Base-by-base conservation (phyloP, 1,140 invertebrate genomes). In the Listronotus oregonensis region DNA sequence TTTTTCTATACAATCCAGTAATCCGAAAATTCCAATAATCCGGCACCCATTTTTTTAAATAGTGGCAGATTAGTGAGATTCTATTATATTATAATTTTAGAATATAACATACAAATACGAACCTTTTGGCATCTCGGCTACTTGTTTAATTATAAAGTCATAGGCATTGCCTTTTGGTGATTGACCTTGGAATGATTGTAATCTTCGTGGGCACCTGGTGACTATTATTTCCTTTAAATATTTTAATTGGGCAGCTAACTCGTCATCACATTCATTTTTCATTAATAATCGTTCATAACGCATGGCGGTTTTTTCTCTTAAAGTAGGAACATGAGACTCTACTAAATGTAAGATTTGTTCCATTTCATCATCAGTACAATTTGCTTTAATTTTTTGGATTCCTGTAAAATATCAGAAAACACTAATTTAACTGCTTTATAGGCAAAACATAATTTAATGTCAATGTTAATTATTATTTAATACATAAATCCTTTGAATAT, bases 41-140 rank as follows among this genome's bases (percentile, higher is more conserved):
- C n/a, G n/a, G n/a, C n/a, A n/a, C n/a, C n/a, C n/a, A n/a, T n/a
- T n/a, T n/a, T n/a, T n/a, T n/a, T n/a, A n/a, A n/a, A n/a, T n/a
- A n/a, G n/a, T n/a, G n/a, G n/a, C n/a, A n/a, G n/a, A n/a, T n/a
- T n/a, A n/a, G n/a, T n/a, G n/a, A n/a, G n/a, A n/a, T n/a, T n/a
- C n/a, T n/a, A n/a, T n/a, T n/a, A n/a, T n/a, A n/a, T n/a, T n/a
- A n/a, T n/a, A n/a, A n/a, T n/a, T n/a, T n/a, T n/a, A n/a, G n/a
- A n/a, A n/a, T n/a, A n/a, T n/a, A n/a, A n/a, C n/a, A 27, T 3
- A 27, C 21, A 27, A 9, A 66, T 56, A 46, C 7, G 12, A 49
- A 72, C 70, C 70, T 67, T 66, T 60, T 0, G 73, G 73, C 56
- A 74, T 55, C 34, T 73, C 66, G 34, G 56, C 18, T n/a, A 74